Conservation (phyloP, 2,888 invertebrate genomes). For the Standfussiana lucernea region DNA sequence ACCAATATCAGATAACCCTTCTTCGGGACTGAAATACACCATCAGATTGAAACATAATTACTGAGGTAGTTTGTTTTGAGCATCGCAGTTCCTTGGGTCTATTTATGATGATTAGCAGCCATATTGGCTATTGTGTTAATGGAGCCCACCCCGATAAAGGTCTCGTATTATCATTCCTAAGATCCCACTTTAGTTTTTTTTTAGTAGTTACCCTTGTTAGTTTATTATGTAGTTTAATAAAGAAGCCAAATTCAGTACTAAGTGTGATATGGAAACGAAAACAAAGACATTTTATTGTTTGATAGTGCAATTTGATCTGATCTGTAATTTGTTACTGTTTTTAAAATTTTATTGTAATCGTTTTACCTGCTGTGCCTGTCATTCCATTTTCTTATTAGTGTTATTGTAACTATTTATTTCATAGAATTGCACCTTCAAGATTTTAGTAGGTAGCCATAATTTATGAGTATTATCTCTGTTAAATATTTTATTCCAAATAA, state of each 20-base stretch:
- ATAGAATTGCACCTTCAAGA: slow-evolving; percentile 65
- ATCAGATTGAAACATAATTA: slow-evolving; percentile 85
- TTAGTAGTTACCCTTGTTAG: slow-evolving; percentile 83
- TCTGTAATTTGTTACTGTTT: slow-evolving; percentile 81
- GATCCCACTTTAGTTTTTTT: slow-evolving; percentile 76
- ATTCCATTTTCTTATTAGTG: slow-evolving; percentile 82
- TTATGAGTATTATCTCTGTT: slow-evolving; percentile 67
- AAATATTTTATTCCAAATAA: slow-evolving; percentile 63
- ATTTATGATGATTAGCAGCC: slow-evolving; percentile 61
- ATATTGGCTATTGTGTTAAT: slow-evolving; percentile 66
- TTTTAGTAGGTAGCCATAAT: slow-evolving; percentile 69
- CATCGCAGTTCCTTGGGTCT: slow-evolving; percentile 63
- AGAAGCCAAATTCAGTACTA: slow-evolving; percentile 85
- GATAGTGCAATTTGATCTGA: slow-evolving; percentile 85
- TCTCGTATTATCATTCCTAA: slow-evolving; percentile 81
- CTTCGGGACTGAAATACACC: slow-evolving; percentile 86
- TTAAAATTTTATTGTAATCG: slow-evolving; percentile 81
- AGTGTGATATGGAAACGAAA: slow-evolving; percentile 82
- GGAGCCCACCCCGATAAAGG: slow-evolving; percentile 78
- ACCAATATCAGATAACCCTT: slow-evolving; percentile 76
- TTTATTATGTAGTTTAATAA: slow-evolving; percentile 76
- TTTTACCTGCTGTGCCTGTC: slow-evolving; percentile 74
- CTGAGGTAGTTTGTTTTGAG: slow-evolving; percentile 73
- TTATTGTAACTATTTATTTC: slow-evolving; percentile 65
- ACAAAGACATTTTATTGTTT: slow-evolving; percentile 77